Evolutionary conservation across 1,140 invertebrate species (phyloP).

Genomic region (Drosophila auraria): DNA sequence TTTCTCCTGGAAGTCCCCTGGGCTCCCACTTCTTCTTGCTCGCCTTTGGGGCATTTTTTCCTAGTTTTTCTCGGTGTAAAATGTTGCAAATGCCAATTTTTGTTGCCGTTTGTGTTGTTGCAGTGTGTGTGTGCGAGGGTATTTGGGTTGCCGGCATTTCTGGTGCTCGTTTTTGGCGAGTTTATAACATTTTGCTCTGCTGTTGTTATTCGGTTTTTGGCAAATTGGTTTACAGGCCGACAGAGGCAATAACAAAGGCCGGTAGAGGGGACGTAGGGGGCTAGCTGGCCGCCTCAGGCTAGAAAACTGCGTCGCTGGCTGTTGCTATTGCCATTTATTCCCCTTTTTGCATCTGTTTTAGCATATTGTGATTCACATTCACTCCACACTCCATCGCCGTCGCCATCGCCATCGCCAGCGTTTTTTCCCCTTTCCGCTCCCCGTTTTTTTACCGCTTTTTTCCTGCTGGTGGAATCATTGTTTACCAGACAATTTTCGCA

Average conservation of each 20-base stretch:
- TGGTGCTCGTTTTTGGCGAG: constrained; percentile 18
- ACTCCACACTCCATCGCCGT: background rate
- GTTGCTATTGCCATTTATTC: constrained; percentile 38
- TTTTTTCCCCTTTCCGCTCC: background rate
- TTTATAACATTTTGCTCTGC: constrained; percentile 40
- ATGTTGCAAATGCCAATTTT: constrained; percentile 49
- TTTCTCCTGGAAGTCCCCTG: background rate
- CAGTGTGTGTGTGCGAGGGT: background rate
- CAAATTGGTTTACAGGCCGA: constrained; percentile 59
- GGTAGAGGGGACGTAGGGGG: background rate
- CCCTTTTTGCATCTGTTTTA: constrained; percentile 30
- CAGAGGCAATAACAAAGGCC: constrained; percentile 11
- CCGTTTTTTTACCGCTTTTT: background rate
- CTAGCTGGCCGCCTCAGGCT: constrained; percentile 1
- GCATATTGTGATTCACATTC: constrained; percentile 39
- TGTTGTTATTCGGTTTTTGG: constrained; percentile 37
- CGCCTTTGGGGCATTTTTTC: background rate
- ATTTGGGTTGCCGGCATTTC: constrained; percentile 20
- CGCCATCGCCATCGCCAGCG: background rate
- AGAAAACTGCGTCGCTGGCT: constrained; percentile 40
- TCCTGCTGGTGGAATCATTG: background rate
- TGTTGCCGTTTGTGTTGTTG: constrained; percentile 45
- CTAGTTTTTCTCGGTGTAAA: constrained; percentile 10
- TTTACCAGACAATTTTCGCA: too few species aligned
- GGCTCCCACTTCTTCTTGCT: background rate